Conservation (phyloP, 2,113 vertebrate species). For the Oryzias celebensis region DNA sequence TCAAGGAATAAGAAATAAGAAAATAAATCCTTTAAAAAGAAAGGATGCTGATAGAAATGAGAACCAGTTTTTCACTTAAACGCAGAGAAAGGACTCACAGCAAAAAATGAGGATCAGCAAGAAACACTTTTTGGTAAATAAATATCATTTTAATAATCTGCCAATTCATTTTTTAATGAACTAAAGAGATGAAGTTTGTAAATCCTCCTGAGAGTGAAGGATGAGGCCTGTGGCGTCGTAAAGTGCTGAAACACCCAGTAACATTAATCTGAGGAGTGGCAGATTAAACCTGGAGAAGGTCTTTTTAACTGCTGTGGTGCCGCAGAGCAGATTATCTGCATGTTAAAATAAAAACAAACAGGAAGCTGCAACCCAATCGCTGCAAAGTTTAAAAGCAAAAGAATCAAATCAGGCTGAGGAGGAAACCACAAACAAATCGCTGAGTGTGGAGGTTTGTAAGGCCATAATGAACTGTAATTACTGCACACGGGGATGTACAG, state of each 20-base stretch:
- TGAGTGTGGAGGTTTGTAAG: background rate
- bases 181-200: conserved; percentile 48
- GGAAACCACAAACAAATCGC: background rate
- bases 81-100: conserved; percentile 7
- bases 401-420: background rate
- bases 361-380: background rate
- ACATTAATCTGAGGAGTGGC: no score
- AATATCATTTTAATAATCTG: conserved; percentile 56
- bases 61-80: conserved; percentile 47
- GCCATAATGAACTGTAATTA: conserved; percentile 7
- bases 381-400: background rate
- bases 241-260: conserved; percentile 6
- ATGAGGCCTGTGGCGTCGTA: conserved; percentile 39
- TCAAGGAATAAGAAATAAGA: no score
- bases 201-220: conserved; percentile 48
- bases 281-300: no score
- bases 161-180: conserved; percentile 61
- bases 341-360: conserved; percentile 20
- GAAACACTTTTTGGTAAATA: conserved; percentile 36
- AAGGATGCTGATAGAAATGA: conserved; percentile 58
- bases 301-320: no score
- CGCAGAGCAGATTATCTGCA: conserved; percentile 4
- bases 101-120: conserved; percentile 5
- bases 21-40: conserved; percentile 62
- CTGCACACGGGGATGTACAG: background rate